Percentiles rank a stretch among this genome's conserved stretches.
Conservation (phyloP, 2,888 invertebrate genomes). For the Trichogramma evanescens region DNA sequence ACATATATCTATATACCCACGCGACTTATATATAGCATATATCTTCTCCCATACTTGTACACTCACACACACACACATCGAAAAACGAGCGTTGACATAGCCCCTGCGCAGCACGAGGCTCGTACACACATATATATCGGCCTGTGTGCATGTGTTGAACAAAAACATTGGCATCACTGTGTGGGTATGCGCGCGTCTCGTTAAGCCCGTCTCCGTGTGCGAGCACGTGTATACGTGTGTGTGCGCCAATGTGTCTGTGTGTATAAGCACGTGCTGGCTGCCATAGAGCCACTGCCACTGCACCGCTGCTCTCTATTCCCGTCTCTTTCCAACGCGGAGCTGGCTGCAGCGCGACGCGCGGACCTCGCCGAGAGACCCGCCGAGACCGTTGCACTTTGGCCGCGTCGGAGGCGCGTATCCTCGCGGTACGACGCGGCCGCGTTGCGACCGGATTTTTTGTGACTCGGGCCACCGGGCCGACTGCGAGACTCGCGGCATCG, state of each 20-base stretch:
- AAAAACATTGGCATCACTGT: background rate
- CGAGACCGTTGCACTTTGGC: constrained; percentile 3
- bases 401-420: background rate
- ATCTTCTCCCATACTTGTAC: background rate
- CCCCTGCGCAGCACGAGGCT: background rate
- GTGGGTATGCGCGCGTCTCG: background rate
- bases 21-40: constrained; percentile 3
- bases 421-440: background rate
- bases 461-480: rapidly evolving
- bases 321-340: background rate
- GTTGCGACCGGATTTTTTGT: background rate
- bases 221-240: background rate
- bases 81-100: background rate
- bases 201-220: background rate
- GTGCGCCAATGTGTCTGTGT: background rate
- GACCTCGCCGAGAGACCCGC: constrained; percentile 10
- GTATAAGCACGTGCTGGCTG: background rate
- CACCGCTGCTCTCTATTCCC: background rate
- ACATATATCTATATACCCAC: background rate
- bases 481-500: background rate
- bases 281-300: background rate
- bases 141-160: background rate
- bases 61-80: background rate
- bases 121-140: background rate
- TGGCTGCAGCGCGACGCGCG: constrained; percentile 7